phyloP scores from a whole-genome alignment of 2,888 invertebrate genomes.

The Perithous albicinctus region DNA sequence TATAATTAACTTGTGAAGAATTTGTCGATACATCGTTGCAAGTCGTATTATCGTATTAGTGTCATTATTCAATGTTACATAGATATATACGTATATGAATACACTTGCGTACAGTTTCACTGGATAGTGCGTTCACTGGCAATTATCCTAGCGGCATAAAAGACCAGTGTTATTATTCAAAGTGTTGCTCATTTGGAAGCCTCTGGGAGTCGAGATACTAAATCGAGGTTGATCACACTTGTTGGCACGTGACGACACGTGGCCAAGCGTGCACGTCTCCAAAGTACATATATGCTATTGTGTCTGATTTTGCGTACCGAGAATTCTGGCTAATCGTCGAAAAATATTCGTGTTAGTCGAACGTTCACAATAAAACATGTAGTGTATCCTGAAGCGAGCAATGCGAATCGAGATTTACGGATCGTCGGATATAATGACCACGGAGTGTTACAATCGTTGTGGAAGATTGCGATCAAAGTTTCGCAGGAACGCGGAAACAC shows the following conservation, averaged over 20 bases:
- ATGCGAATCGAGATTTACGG: slow-evolving; percentile 55
- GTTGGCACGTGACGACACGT: slow-evolving; percentile 83
- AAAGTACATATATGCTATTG: slow-evolving; percentile 19
- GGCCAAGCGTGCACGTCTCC: slow-evolving; percentile 71
- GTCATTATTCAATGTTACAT: neutral
- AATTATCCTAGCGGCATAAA: slow-evolving; percentile 55
- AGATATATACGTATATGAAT: neutral
- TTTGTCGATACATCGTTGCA: slow-evolving; percentile 43
- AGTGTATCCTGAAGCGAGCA: slow-evolving; percentile 8
- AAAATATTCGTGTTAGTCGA: slow-evolving; percentile 52
- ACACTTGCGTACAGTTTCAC: slow-evolving; percentile 8
- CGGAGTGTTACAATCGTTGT: slow-evolving; percentile 36
- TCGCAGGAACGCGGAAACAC: slow-evolving; percentile 47
- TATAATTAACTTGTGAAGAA: slow-evolving; percentile 55
- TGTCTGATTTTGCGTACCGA: slow-evolving; percentile 43
- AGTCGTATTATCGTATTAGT: slow-evolving; percentile 15
- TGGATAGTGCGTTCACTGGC: slow-evolving; percentile 45
- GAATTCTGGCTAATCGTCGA: slow-evolving; percentile 43
- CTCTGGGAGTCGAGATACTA: slow-evolving; percentile 73
- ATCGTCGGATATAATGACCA: slow-evolving; percentile 46
- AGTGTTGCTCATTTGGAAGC: slow-evolving; percentile 81
- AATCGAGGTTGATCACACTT: slow-evolving; percentile 79
- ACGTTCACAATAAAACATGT: slow-evolving; percentile 27
- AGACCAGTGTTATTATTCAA: slow-evolving; percentile 78
- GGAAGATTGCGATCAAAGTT: slow-evolving; percentile 53